A percentile compares a stretch with the other conserved stretches of the same genome.
Evolutionary conservation across 2,797 vertebrate species (phyloP).

Genomic region (Syncerus caffer): DNA sequence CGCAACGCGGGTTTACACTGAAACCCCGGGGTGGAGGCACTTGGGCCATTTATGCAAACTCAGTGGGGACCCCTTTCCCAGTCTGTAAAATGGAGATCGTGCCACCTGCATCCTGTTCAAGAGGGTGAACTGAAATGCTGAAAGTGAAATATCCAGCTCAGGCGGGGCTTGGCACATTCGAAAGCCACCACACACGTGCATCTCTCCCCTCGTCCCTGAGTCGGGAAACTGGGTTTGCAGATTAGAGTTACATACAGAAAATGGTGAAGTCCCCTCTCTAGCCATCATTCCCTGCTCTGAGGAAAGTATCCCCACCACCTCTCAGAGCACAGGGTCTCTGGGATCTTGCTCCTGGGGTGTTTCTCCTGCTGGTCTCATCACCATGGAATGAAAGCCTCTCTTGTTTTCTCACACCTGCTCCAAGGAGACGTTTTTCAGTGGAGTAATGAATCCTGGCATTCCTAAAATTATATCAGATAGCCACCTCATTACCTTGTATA

Average conservation of each 20-base stretch:
- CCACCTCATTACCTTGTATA: background rate
- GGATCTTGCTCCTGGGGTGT: background rate
- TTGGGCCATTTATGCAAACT: background rate
- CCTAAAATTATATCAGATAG: background rate
- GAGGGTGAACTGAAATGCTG: background rate
- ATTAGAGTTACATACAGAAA: accelerated
- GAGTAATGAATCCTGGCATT: background rate
- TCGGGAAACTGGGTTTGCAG: background rate
- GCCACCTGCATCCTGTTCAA: background rate
- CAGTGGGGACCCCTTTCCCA: background rate
- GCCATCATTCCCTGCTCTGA: background rate
- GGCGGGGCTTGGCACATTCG: background rate
- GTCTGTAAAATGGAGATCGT: background rate
- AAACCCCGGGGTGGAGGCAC: background rate
- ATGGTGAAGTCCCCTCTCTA: accelerated
- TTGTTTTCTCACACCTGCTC: background rate
- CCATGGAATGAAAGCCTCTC: background rate
- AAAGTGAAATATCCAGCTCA: background rate
- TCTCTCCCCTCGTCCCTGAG: background rate
- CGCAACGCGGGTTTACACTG: accelerated
- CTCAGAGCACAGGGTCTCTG: accelerated
- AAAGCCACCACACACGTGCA: accelerated
- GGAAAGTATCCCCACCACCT: background rate
- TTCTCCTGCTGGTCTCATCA: background rate
- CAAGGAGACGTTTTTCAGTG: background rate